phyloP scores from a whole-genome alignment of 2,797 vertebrate species.

The Vultur gryphus region DNA sequence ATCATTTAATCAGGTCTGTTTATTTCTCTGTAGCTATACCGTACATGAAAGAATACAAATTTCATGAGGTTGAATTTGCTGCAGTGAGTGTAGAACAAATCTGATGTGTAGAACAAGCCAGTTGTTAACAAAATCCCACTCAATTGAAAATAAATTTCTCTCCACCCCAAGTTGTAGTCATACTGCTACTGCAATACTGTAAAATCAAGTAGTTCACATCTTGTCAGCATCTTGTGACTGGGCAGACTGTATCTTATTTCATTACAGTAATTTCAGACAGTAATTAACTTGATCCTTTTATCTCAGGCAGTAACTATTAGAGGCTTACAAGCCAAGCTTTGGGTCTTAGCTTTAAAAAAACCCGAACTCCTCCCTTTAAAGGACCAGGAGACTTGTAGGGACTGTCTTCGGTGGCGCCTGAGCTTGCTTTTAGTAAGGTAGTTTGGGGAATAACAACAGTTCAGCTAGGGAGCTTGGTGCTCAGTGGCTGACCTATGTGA shows the following conservation, averaged over 20 bases:
- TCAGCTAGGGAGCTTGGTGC: not conserved
- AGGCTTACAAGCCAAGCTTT: not conserved
- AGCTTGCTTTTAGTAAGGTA: not conserved
- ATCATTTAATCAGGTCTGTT: not conserved
- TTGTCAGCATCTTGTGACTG: constrained; percentile 13
- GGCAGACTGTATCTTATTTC: constrained; percentile 16
- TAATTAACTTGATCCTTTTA: constrained; percentile 31
- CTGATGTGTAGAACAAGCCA: not conserved
- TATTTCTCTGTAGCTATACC: not conserved
- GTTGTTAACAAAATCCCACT: not conserved
- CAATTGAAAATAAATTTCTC: not conserved
- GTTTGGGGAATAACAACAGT: not conserved
- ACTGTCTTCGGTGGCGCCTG: not conserved
- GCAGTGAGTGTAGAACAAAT: not conserved
- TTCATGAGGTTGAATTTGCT: not conserved
- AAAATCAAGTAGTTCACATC: not conserved
- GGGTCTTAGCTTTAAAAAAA: not conserved
- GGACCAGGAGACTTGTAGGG: not conserved
- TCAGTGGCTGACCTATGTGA: not conserved
- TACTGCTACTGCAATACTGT: not conserved
- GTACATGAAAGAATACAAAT: not conserved
- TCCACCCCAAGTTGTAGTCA: not conserved
- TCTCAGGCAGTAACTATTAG: constrained; percentile 22
- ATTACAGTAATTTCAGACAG: constrained; percentile 11
- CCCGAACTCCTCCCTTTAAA: not conserved